These are phyloP conservation scores for Chamaea fasciata DNA, from an alignment of 2,113 vertebrate genomes.

Conservation along the genomic window DNA sequence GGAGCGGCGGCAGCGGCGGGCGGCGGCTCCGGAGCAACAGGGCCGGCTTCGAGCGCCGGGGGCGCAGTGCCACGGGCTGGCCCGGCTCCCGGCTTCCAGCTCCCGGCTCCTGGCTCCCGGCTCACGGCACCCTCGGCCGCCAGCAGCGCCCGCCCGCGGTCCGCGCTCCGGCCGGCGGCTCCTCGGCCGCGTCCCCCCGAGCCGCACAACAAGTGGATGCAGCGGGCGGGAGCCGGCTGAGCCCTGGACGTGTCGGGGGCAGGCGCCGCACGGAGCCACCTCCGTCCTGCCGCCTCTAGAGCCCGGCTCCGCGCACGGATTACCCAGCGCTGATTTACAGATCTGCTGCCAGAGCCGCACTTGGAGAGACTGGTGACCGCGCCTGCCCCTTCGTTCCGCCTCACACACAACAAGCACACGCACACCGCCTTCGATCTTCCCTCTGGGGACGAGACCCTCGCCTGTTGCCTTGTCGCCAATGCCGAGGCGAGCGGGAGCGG, in stretches of 20 bases:
- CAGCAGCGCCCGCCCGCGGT: neutral
- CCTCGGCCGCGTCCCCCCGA: neutral
- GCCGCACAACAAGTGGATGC: slow-evolving; percentile 68
- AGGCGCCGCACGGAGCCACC: neutral
- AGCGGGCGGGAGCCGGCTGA: slow-evolving; percentile 62
- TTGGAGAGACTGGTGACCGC: neutral
- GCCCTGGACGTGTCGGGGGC: neutral
- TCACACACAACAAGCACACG: neutral
- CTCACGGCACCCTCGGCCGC: neutral
- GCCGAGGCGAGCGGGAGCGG: slow-evolving; percentile 45
- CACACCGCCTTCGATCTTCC: neutral
- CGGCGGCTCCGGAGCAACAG: neutral
- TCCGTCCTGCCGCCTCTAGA: neutral
- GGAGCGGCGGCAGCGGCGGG: too few relatives aligned
- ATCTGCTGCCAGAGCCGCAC: neutral
- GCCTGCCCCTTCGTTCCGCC: neutral
- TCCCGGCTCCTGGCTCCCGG: too few relatives aligned
- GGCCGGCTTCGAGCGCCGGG: neutral
- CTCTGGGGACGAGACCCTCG: neutral
- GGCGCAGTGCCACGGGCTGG: neutral
- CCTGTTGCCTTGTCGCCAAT: slow-evolving; percentile 12
- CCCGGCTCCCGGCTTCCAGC: neutral
- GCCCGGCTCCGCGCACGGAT: neutral
- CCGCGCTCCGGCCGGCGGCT: neutral
- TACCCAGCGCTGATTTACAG: neutral